Conservation (phyloP, 2,113 vertebrate species). For the Dicentrarchus labrax region DNA sequence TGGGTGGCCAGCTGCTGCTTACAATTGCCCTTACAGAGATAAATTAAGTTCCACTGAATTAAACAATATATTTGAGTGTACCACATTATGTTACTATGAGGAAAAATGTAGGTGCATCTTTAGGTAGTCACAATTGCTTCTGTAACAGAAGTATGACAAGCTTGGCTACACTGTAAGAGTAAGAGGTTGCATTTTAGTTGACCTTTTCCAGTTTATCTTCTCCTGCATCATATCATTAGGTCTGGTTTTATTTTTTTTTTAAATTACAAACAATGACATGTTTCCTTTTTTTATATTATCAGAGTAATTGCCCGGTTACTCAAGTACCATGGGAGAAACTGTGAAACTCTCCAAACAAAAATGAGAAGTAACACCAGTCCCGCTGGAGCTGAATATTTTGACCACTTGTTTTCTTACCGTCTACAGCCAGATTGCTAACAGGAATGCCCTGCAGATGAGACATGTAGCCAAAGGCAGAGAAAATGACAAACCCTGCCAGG, state of each 20-base stretch:
- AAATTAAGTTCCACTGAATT: background rate
- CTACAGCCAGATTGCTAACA: conserved; percentile 81
- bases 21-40: background rate
- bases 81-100: background rate
- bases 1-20: background rate
- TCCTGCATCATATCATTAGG: no score
- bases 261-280: no score
- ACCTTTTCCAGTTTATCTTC: no score
- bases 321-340: background rate
- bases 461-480: conserved; percentile 87
- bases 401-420: conserved; percentile 72
- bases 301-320: background rate
- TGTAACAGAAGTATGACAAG: background rate
- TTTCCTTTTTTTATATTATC: background rate
- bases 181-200: background rate
- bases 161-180: background rate
- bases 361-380: background rate
- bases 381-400: background rate
- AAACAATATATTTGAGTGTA: background rate
- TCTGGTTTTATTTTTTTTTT: no score
- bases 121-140: background rate
- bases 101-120: background rate
- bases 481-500: conserved; percentile 86
- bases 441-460: conserved; percentile 83
- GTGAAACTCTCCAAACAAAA: background rate